A percentile compares a stretch with the other conserved stretches of the same genome.
Evolutionary conservation across 1,140 invertebrate genomes (phyloP).

Genomic region (Drosophila fuyamai): DNA sequence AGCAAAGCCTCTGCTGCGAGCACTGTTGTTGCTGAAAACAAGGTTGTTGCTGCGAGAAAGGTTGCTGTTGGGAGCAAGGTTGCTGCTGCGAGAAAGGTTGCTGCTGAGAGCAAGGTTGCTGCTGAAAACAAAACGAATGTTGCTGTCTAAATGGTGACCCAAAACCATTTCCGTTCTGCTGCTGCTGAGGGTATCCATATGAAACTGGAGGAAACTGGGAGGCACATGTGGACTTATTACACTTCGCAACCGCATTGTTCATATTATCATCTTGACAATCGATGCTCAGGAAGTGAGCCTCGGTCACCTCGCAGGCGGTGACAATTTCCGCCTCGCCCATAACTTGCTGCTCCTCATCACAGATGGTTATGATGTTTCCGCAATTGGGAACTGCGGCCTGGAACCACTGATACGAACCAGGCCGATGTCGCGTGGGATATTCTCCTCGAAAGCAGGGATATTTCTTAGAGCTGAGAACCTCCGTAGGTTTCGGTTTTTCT

Average conservation of each 20-base stretch:
- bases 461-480: slow-evolving; percentile 9
- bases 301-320: slow-evolving; percentile 55
- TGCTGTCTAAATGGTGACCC: background rate
- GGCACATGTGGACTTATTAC: slow-evolving; percentile 1
- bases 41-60: background rate
- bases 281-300: slow-evolving; percentile 49
- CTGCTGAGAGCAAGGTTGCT: background rate
- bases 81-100: background rate
- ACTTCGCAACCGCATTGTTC: background rate
- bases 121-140: background rate
- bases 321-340: slow-evolving; percentile 20
- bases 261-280: background rate
- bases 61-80: background rate
- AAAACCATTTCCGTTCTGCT: background rate
- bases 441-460: slow-evolving; percentile 38
- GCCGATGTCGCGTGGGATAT: slow-evolving; percentile 34
- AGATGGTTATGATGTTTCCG: slow-evolving; percentile 13
- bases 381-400: slow-evolving; percentile 4
- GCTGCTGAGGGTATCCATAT: background rate
- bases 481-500: background rate
- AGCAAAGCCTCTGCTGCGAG: background rate
- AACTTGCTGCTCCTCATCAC: slow-evolving; percentile 2
- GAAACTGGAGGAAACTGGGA: too few species aligned
- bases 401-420: slow-evolving; percentile 29
- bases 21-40: background rate